A percentile compares a stretch with the other conserved stretches of the same genome.
phyloP scores from a whole-genome alignment of 2,888 invertebrate species.

The Danaus chrysippus region DNA sequence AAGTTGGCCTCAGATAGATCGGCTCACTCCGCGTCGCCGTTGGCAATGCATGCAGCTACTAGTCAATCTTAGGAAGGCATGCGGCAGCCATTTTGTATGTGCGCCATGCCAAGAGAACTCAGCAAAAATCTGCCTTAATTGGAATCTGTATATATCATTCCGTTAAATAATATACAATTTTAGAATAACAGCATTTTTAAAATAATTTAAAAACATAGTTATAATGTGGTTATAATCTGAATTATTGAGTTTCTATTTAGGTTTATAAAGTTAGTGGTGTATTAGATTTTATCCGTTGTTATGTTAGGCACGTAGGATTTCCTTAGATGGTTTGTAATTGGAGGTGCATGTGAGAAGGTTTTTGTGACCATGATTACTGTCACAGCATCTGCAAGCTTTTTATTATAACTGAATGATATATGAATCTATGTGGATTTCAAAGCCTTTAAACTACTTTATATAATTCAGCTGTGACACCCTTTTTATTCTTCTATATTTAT shows the following conservation, averaged over 20 bases:
- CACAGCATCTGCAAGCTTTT: conserved; percentile 66
- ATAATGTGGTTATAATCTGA: background rate
- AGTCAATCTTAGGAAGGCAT: conserved; percentile 75
- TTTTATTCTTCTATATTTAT: conserved; percentile 5
- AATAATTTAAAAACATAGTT: too few relatives aligned
- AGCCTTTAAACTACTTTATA: conserved; percentile 2
- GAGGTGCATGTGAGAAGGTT: conserved; percentile 60
- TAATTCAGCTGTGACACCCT: conserved; percentile 9
- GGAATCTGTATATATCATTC: too few relatives aligned
- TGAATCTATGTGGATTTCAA: conserved; percentile 35
- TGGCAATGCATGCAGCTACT: conserved; percentile 71
- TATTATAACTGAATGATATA: conserved; percentile 66
- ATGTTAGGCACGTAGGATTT: conserved; percentile 63
- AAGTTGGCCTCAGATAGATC: conserved; percentile 59
- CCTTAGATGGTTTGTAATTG: conserved; percentile 75
- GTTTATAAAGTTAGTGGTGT: conserved; percentile 29
- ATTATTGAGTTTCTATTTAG: conserved; percentile 23
- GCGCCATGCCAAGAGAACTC: conserved; percentile 15
- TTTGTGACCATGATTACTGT: conserved; percentile 66
- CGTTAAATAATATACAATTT: too few relatives aligned
- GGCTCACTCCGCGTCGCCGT: conserved; percentile 64
- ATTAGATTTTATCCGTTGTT: conserved; percentile 57
- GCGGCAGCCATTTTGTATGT: conserved; percentile 64
- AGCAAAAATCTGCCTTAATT: background rate
- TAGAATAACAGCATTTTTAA: too few relatives aligned